These are phyloP conservation scores for Cygnus olor DNA, from an alignment of 2,797 vertebrate species.

Conservation along the genomic window DNA sequence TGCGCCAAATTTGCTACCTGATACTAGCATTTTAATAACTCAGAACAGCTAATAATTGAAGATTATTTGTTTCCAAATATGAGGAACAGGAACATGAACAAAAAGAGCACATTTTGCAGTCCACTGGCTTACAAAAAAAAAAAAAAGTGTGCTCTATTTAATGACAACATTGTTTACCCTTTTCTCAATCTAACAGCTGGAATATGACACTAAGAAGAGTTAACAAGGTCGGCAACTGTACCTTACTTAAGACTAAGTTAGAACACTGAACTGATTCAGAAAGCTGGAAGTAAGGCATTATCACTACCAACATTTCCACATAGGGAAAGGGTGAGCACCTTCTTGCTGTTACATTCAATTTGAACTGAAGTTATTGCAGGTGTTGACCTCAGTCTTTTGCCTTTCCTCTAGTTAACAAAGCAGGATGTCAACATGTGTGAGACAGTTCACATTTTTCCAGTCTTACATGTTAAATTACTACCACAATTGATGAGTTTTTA, in stretches of 20 bases:
- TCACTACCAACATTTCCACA: neutral
- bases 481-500: constrained; percentile 50
- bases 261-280: neutral
- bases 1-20: neutral
- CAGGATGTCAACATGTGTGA: constrained; percentile 54
- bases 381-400: constrained; percentile 41
- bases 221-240: neutral
- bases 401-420: constrained; percentile 55
- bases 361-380: constrained; percentile 38
- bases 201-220: neutral
- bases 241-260: neutral
- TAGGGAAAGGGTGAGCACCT: neutral
- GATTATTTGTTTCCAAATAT: neutral
- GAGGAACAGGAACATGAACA: constrained; percentile 8
- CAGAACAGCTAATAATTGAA: neutral
- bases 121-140: neutral
- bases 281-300: neutral
- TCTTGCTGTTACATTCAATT: neutral
- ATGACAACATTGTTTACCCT: neutral
- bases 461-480: constrained; percentile 61
- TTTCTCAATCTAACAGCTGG: neutral
- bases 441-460: constrained; percentile 64
- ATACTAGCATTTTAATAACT: neutral
- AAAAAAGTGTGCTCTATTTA: neutral
- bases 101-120: neutral